phyloP scores from a whole-genome alignment of 1,140 invertebrate genomes.

The Planococcus citri region DNA sequence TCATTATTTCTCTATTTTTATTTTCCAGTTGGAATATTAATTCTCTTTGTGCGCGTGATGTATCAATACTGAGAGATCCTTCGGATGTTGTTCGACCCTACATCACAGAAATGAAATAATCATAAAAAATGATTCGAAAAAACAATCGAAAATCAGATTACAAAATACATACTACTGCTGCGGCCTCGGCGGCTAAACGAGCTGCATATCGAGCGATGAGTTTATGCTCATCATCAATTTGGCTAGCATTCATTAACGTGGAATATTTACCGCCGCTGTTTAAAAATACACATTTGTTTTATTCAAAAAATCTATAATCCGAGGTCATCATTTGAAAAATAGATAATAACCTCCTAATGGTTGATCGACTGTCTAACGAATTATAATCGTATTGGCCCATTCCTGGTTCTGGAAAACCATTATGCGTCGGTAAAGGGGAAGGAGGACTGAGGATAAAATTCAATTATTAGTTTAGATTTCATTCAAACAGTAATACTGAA shows the following conservation, averaged over 20 bases:
- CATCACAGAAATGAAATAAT: slow-evolving; percentile 25
- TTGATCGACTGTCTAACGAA: slow-evolving; percentile 66
- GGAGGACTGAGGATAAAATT: slow-evolving; percentile 49
- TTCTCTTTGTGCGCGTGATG: slow-evolving; percentile 76
- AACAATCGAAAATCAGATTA: no score
- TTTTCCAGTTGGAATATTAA: slow-evolving; percentile 87
- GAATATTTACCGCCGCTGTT: slow-evolving; percentile 37
- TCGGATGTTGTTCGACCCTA: slow-evolving; percentile 64
- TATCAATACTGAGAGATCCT: slow-evolving; percentile 58
- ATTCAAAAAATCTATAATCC: slow-evolving; percentile 18
- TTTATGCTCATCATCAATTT: slow-evolving; percentile 86
- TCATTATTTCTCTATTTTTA: slow-evolving; percentile 95
- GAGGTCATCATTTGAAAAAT: slow-evolving; percentile 4
- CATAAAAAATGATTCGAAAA: not conserved
- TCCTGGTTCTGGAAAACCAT: slow-evolving; percentile 64
- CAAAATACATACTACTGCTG: slow-evolving; percentile 56
- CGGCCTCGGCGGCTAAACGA: slow-evolving; percentile 76
- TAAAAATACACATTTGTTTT: slow-evolving; percentile 24
- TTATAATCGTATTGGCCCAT: slow-evolving; percentile 56
- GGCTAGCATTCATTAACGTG: slow-evolving; percentile 36
- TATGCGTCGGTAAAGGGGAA: slow-evolving; percentile 74
- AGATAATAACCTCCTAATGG: slow-evolving; percentile 42
- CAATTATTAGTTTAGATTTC: slow-evolving; percentile 15
- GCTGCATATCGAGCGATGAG: slow-evolving; percentile 93
- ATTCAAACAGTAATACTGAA: not conserved